phyloP scores from a whole-genome alignment of 2,888 invertebrate species.

The Stictocephala bisonia region DNA sequence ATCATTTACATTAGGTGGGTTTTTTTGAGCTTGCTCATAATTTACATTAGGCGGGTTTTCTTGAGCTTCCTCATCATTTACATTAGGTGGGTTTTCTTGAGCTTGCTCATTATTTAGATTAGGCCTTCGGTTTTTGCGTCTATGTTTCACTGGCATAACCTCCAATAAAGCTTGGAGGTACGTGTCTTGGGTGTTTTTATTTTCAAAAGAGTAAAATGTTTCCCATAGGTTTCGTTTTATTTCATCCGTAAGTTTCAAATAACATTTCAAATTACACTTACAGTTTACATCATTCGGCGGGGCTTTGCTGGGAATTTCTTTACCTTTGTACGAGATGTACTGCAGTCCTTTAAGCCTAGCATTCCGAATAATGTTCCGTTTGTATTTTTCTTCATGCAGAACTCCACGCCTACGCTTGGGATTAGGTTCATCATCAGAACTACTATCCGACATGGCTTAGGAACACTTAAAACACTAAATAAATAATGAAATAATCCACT shows the following conservation, averaged over 20 bases:
- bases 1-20: neutral
- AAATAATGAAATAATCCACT: conserved; percentile 5
- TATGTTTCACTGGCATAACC: too few relatives aligned
- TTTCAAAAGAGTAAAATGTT: too few relatives aligned
- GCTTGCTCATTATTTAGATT: too few relatives aligned
- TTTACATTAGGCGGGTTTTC: too few relatives aligned
- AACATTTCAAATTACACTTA: conserved; percentile 14
- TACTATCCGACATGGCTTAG: conserved; percentile 33
- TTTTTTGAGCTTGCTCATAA: too few relatives aligned
- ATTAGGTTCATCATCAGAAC: conserved; percentile 42
- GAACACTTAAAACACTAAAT: neutral
- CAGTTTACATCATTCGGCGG: conserved; percentile 4
- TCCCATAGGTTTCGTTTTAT: too few relatives aligned
- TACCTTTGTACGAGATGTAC: conserved; percentile 42
- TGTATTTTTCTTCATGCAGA: conserved; percentile 45
- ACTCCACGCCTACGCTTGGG: conserved; percentile 44
- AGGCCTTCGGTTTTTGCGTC: too few relatives aligned
- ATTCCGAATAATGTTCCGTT: conserved; percentile 36
- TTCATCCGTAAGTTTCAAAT: conserved; percentile 28
- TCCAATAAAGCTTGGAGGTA: too few relatives aligned
- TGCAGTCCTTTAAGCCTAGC: conserved; percentile 24
- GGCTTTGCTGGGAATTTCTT: conserved; percentile 10
- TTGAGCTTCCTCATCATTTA: too few relatives aligned
- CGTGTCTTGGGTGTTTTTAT: too few relatives aligned
- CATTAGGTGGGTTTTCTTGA: too few relatives aligned